Conservation (phyloP, 92 coral and sea anemone genomes). For the Epizoanthus fatuus region DNA sequence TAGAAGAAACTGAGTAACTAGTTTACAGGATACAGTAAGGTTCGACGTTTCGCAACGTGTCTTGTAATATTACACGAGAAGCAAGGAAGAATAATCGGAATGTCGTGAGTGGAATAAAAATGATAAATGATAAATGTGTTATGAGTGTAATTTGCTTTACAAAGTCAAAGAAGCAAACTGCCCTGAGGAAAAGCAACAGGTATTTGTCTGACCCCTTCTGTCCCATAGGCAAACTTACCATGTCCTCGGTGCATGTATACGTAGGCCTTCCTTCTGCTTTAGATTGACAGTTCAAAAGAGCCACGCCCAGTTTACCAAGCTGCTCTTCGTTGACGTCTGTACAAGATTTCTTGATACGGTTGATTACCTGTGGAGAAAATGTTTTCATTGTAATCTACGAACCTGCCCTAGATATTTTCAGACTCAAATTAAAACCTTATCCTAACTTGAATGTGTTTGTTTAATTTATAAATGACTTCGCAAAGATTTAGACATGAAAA, state of each 20-base stretch:
- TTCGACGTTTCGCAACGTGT: too few species aligned
- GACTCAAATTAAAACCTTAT: neutral
- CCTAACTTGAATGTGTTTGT: too few species aligned
- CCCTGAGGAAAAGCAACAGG: neutral
- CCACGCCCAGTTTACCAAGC: slow-evolving; percentile 95
- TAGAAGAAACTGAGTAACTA: too few species aligned
- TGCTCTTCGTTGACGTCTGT: slow-evolving; percentile 96
- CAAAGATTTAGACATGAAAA: too few species aligned
- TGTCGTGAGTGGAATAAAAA: too few species aligned
- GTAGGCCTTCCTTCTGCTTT: slow-evolving; percentile 91
- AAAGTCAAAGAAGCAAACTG: neutral
- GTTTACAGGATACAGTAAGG: too few species aligned
- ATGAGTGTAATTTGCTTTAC: neutral
- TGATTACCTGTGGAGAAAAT: slow-evolving; percentile 74
- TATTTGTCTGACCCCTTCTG: neutral
- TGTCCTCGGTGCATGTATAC: slow-evolving; percentile 89
- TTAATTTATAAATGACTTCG: too few species aligned
- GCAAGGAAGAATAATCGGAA: too few species aligned
- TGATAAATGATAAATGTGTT: too few species aligned
- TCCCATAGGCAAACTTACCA: slow-evolving; percentile 68
- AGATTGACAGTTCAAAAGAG: slow-evolving; percentile 96
- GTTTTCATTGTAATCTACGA: neutral
- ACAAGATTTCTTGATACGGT: slow-evolving; percentile 93
- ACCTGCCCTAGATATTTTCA: too few species aligned
- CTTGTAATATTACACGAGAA: too few species aligned